phyloP scores from a whole-genome alignment of 2,888 invertebrate genomes.

The Petrolisthes manimaculis region DNA sequence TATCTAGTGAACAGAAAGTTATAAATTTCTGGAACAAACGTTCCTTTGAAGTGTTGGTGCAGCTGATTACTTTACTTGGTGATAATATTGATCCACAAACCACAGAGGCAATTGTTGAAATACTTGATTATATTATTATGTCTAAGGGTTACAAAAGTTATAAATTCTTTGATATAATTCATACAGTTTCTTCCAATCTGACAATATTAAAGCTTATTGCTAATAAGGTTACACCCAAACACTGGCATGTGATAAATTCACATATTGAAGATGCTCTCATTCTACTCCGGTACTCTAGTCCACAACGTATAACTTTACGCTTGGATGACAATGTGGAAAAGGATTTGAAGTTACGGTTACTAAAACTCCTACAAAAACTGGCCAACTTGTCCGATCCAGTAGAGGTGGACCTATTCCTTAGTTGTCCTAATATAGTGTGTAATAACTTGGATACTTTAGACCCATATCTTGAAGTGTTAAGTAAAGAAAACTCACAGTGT shows the following conservation, averaged over 20 bases:
- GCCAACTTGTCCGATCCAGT: no score
- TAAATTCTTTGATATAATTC: conserved; percentile 22
- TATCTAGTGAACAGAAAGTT: not conserved
- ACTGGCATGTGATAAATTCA: not conserved
- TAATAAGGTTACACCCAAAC: conserved; percentile 11
- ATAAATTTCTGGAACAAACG: not conserved
- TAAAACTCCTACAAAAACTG: no score
- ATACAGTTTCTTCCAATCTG: not conserved
- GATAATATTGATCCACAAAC: not conserved
- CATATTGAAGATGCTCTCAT: not conserved
- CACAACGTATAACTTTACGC: not conserved
- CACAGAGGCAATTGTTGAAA: not conserved
- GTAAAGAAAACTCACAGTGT: not conserved
- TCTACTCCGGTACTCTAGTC: not conserved
- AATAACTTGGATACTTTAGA: not conserved
- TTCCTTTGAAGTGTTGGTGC: conserved; percentile 12
- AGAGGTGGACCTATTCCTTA: no score
- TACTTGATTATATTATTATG: conserved; percentile 2
- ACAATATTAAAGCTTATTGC: not conserved
- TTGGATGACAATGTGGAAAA: not conserved
- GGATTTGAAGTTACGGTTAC: no score
- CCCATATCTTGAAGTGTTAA: not conserved
- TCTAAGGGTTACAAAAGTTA: not conserved
- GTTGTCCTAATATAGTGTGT: no score
- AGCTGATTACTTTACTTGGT: not conserved